phyloP scores from a whole-genome alignment of 2,888 invertebrate species.

The Archips xylosteana region DNA sequence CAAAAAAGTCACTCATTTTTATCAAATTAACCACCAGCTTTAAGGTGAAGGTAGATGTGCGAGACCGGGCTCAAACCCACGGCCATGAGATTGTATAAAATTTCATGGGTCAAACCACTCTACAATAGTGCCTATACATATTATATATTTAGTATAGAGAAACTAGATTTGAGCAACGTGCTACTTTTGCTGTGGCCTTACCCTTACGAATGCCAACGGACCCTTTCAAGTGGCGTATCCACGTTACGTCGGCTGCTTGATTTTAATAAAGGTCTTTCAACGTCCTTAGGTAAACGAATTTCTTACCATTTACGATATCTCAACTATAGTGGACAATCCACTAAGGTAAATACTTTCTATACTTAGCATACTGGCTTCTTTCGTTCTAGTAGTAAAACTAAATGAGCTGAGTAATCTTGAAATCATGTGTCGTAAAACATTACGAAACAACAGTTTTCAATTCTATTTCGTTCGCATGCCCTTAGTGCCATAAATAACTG shows the following conservation, averaged over 20 bases:
- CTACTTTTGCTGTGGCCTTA: not conserved
- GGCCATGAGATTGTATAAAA: no score
- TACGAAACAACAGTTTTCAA: not conserved
- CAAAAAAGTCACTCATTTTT: no score
- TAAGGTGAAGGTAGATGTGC: no score
- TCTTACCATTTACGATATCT: not conserved
- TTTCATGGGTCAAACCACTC: no score
- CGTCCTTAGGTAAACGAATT: not conserved
- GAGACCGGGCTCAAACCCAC: no score
- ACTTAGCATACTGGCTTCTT: no score
- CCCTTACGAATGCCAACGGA: not conserved
- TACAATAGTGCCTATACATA: no score
- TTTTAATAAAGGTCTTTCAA: slow-evolving; percentile 10
- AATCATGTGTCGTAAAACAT: not conserved
- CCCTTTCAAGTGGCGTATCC: slow-evolving; percentile 18
- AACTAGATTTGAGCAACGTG: not conserved
- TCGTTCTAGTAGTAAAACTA: not conserved
- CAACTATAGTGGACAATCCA: not conserved
- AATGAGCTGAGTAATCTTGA: not conserved
- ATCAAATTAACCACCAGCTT: no score
- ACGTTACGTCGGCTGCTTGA: slow-evolving; percentile 7
- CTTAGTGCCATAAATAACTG: slow-evolving; percentile 5
- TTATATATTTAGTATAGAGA: no score
- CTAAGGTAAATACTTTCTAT: not conserved
- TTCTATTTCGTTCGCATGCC: slow-evolving; percentile 2